Evolutionary conservation across 2,888 invertebrate genomes (phyloP).

Genomic region (Mactromeris polynyma): DNA sequence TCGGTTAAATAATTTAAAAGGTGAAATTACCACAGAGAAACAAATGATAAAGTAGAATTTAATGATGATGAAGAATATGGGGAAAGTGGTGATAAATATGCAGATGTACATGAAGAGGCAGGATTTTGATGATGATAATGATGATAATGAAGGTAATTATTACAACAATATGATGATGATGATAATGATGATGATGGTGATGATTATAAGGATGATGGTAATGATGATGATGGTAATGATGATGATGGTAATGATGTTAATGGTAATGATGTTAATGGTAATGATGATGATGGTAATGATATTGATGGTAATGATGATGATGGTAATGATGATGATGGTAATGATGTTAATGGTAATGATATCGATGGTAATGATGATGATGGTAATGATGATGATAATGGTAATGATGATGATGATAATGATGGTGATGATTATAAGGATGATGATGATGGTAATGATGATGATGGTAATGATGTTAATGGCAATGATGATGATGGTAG

Average conservation of each 20-base stretch:
- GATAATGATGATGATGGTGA: neutral
- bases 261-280: neutral
- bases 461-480: neutral
- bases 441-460: neutral
- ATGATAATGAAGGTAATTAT: neutral
- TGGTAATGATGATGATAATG: neutral
- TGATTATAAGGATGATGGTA: neutral
- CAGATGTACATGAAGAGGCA: no score
- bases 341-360: neutral
- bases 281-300: neutral
- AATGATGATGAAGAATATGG: neutral
- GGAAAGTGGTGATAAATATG: neutral
- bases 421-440: neutral
- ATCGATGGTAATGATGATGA: neutral
- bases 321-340: neutral
- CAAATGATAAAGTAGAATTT: conserved; percentile 12
- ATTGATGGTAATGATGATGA: neutral
- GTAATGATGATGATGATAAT: neutral
- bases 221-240: neutral
- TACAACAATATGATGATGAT: neutral
- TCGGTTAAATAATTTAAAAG: neutral
- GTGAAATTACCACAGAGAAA: neutral
- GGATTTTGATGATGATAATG: neutral
- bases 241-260: neutral
- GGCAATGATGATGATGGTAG: neutral